phyloP scores from a whole-genome alignment of 37 sponge, comb jelly and placozoan species.

The Mnemiopsis leidyi region DNA sequence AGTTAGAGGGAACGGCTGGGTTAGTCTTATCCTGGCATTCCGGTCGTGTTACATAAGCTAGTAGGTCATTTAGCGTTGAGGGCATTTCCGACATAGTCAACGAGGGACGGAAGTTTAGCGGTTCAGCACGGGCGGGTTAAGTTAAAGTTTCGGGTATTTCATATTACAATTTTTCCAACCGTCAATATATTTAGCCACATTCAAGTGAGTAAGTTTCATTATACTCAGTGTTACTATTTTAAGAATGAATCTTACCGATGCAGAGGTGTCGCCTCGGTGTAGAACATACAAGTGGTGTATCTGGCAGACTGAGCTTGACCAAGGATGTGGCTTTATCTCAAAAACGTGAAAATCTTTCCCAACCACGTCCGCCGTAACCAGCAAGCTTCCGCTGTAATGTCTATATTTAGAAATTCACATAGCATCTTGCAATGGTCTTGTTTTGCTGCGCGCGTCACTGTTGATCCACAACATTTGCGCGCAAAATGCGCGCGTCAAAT shows the following conservation, averaged over 20 bases:
- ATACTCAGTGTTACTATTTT: not conserved
- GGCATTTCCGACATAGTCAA: too few relatives aligned
- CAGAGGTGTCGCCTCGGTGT: conserved; percentile 86
- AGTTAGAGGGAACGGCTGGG: not conserved
- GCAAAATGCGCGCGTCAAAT: not conserved
- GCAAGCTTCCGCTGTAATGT: conserved; percentile 78
- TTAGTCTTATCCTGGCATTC: too few relatives aligned
- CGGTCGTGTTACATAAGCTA: too few relatives aligned
- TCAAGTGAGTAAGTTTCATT: not conserved
- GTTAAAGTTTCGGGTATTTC: not conserved
- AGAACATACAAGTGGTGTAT: conserved; percentile 90
- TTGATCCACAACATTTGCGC: not conserved
- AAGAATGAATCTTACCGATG: conserved; percentile 78
- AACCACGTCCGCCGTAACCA: conserved; percentile 83
- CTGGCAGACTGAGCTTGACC: conserved; percentile 72
- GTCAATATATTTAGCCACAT: not conserved
- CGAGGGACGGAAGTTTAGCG: too few relatives aligned
- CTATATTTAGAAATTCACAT: not conserved
- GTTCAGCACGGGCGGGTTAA: not conserved
- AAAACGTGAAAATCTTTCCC: conserved; percentile 91
- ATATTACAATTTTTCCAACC: not conserved
- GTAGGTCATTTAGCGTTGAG: too few relatives aligned
- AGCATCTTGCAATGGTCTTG: not conserved
- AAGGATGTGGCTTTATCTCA: conserved; percentile 80
- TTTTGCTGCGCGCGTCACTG: not conserved